Evolutionary conservation across 2,797 vertebrate genomes (phyloP), one percentile per base, ranked within the genome.

Genomic region (Chelon auratus): DNA sequence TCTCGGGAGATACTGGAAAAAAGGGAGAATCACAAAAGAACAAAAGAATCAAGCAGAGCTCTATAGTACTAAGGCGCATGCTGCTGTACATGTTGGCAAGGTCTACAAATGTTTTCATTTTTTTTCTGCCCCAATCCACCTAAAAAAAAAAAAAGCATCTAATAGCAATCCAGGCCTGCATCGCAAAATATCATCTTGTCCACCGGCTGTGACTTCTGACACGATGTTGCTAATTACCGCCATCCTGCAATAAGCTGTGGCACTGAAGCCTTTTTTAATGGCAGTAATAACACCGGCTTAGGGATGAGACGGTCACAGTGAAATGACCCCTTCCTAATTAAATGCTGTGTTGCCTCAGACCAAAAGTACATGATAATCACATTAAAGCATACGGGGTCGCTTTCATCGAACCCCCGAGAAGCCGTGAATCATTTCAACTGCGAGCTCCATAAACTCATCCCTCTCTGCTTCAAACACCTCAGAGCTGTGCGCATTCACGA

Each of bases 281-380:
- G 63, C 77, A 70, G 75, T 68, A 84, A 85, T 83, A 87, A 85
- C 74, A 78, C 59, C 62, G 73, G 72, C 73, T 80, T 47, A 60
- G 79, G 30, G 83, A 76, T 62, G 82, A 84, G 75, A 51, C 11
- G 59, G 87, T 85, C 82, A 80, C 83, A 72, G 51, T 45, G 58
- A 86, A 86, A 82, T 69, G 89, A 92, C 87, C 88, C 72, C 62
- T 14, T 76, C 51, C 82, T 88, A 88, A 90, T 93, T 88, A 90
- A 90, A 89, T 68, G 85, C 72, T 57, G 68, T 24, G 70, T 78
- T 77, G 82, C 82, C 86, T 77, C 71, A 59, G 54, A 88, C 66
- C 78, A 82, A 82, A 84, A 83, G 78, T 75, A 87, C 83, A 89
- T 64, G 72, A 87, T 89, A 85, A 90, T 85, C 81, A 83, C 78